Evolutionary conservation across 1,140 invertebrate genomes (phyloP).

Genomic region (Maconellicoccus hirsutus): DNA sequence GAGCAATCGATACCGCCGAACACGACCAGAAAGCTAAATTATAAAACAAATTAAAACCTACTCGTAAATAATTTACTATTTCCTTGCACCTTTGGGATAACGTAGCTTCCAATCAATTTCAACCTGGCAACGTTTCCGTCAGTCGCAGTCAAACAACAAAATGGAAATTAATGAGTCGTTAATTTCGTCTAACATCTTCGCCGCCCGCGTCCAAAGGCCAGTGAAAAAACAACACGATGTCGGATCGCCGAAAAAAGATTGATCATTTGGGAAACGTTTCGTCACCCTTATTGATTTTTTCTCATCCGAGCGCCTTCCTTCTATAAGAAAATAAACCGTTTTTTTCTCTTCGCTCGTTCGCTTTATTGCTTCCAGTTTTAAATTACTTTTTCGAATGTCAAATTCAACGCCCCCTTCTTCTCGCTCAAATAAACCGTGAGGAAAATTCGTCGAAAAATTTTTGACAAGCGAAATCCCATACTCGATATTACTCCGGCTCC

Average conservation of each 20-base stretch:
- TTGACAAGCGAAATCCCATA: too few species aligned
- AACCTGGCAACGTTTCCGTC: background rate
- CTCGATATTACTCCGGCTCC: too few species aligned
- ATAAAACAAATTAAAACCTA: background rate
- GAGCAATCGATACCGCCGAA: too few species aligned
- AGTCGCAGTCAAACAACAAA: background rate
- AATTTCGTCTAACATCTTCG: background rate
- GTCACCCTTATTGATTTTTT: background rate
- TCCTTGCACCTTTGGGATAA: background rate
- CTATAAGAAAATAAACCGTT: background rate
- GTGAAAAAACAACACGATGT: background rate
- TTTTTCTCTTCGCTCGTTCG: background rate
- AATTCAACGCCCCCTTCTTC: background rate
- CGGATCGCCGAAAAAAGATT: background rate
- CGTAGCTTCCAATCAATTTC: background rate
- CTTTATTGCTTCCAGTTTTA: background rate
- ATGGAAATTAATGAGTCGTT: conserved; percentile 9
- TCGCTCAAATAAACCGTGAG: too few species aligned
- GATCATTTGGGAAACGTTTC: conserved; percentile 8
- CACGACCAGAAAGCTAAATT: background rate
- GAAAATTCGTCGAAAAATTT: too few species aligned
- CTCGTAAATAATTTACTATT: background rate
- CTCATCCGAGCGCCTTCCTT: too few species aligned
- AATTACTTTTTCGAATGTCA: background rate
- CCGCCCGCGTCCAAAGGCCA: background rate